These are phyloP conservation scores for Clarias macrocephalus DNA, from an alignment of 2,113 vertebrate species.

Conservation along the genomic window DNA sequence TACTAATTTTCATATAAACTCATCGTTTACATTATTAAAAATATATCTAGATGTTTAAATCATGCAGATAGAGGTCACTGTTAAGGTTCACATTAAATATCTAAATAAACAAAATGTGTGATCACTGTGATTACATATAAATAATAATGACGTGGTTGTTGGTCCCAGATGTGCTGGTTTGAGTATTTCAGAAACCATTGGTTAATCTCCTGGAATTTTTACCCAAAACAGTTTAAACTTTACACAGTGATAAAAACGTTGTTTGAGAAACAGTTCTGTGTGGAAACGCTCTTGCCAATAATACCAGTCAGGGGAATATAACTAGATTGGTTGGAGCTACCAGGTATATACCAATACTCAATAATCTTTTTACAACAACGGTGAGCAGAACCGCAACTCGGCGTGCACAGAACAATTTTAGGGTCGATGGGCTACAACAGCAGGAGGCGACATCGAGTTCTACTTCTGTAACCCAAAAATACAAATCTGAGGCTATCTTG, in stretches of 20 bases:
- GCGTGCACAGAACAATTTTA: neutral
- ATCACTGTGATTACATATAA: too few relatives aligned
- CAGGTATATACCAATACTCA: too few relatives aligned
- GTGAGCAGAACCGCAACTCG: neutral
- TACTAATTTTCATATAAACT: neutral
- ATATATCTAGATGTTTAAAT: neutral
- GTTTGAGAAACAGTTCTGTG: neutral
- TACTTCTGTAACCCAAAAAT: neutral
- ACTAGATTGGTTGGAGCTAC: neutral
- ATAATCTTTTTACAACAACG: neutral
- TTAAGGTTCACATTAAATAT: neutral
- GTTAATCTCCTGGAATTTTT: neutral
- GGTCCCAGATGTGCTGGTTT: neutral
- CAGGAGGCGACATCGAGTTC: neutral
- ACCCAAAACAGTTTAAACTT: neutral
- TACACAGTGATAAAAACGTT: neutral
- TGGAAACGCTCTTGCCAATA: neutral
- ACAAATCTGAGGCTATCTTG: neutral
- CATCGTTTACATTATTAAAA: neutral
- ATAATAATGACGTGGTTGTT: neutral
- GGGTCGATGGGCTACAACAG: neutral
- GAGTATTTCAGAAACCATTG: neutral
- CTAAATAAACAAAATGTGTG: neutral
- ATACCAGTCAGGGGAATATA: neutral
- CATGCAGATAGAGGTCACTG: neutral